Evolutionary conservation across 2,797 vertebrate species (phyloP).

Genomic region (Chaetodon trifasciatus): DNA sequence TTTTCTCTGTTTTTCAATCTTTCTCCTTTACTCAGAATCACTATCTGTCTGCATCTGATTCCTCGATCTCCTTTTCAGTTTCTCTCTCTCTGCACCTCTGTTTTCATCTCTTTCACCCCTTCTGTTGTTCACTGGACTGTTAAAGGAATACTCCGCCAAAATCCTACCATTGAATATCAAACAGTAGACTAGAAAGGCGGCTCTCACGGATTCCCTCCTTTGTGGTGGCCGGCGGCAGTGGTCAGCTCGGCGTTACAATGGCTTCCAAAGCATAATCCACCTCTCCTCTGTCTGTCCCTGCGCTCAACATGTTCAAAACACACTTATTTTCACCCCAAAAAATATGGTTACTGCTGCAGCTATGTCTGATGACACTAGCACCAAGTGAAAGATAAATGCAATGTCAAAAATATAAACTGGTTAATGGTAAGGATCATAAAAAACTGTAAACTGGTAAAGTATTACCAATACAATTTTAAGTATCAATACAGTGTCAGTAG

Average conservation of each 20-base stretch:
- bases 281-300: neutral
- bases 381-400: neutral
- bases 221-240: neutral
- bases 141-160: slow-evolving; percentile 10
- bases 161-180: neutral
- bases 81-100: neutral
- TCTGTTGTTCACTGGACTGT: neutral
- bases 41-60: slow-evolving; percentile 28
- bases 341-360: neutral
- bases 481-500: too few relatives aligned
- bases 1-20: slow-evolving; percentile 32
- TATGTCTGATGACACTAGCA: too few relatives aligned
- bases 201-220: neutral
- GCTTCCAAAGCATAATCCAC: neutral
- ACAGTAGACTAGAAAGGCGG: neutral
- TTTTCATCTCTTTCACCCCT: neutral
- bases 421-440: too few relatives aligned
- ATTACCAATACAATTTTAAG: too few relatives aligned
- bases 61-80: neutral
- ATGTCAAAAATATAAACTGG: too few relatives aligned
- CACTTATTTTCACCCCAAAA: neutral
- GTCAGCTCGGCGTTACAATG: neutral
- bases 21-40: slow-evolving; percentile 31
- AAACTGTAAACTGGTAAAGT: too few relatives aligned
- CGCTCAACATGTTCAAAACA: neutral